Conservation (phyloP, 2,888 invertebrate species). For the Lycocerus yunnanus region DNA sequence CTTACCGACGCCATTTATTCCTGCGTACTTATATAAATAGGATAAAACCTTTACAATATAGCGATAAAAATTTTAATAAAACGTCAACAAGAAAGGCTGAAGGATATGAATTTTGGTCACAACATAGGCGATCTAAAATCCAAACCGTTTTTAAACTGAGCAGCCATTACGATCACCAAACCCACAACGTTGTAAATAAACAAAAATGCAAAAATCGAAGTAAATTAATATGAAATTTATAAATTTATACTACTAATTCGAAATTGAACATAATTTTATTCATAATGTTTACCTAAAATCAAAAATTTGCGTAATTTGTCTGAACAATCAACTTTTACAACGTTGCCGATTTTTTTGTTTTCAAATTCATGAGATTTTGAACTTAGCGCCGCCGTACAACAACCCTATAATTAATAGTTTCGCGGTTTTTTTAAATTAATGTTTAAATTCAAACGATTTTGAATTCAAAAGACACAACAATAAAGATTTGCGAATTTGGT, state of each 20-base stretch:
- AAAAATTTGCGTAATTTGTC: neutral
- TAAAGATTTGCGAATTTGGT: too few relatives aligned
- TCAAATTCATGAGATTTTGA: neutral
- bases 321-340: neutral
- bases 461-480: too few relatives aligned
- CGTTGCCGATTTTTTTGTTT: neutral
- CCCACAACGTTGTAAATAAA: slow-evolving; percentile 10
- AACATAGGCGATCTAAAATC: slow-evolving; percentile 5
- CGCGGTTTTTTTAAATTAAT: neutral
- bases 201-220: neutral
- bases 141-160: slow-evolving; percentile 24
- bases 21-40: neutral
- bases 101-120: slow-evolving; percentile 11
- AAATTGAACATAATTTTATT: neutral
- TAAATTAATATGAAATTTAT: neutral
- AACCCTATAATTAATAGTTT: neutral
- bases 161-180: slow-evolving; percentile 26
- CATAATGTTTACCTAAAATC: neutral
- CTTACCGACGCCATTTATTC: slow-evolving; percentile 28
- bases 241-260: neutral
- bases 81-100: neutral
- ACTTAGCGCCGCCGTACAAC: neutral
- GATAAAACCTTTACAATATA: neutral
- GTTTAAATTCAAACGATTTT: too few relatives aligned
- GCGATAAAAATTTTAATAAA: neutral